These are phyloP conservation scores for Aix galericulata DNA, from an alignment of 2,113 vertebrate species.

Conservation along the genomic window DNA sequence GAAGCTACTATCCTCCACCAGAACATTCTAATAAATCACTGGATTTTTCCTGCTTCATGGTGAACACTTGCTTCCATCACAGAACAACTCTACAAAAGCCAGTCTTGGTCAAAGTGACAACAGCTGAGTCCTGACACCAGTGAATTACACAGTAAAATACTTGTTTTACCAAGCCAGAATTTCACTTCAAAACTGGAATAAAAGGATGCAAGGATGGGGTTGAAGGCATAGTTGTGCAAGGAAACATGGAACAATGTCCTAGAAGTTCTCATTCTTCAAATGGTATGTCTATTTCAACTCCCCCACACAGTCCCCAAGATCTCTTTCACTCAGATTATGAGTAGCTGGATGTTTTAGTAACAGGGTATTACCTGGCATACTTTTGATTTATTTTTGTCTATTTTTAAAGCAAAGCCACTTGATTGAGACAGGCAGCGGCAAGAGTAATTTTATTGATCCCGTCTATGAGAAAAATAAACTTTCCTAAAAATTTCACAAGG, in stretches of 20 bases:
- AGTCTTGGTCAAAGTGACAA: neutral
- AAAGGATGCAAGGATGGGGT: neutral
- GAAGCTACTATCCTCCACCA: neutral
- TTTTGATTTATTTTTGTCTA: neutral
- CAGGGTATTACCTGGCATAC: accelerated
- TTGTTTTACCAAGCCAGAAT: neutral
- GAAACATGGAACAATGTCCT: neutral
- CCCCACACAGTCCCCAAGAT: too few species aligned
- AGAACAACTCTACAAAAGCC: neutral
- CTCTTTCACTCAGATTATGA: neutral
- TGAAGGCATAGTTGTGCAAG: neutral
- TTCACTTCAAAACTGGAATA: neutral
- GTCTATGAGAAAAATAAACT: neutral
- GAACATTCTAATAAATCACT: neutral
- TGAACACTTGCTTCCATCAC: neutral
- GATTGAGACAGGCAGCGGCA: neutral
- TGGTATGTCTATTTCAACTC: neutral
- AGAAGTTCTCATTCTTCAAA: neutral
- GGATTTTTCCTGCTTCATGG: neutral
- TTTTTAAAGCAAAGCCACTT: neutral
- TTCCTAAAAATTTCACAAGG: neutral
- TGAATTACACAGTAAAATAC: neutral
- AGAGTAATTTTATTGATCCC: neutral
- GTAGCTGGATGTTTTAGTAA: neutral
- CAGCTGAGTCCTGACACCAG: neutral